These are phyloP conservation scores for Agonopterix heracliana DNA, from an alignment of 2,888 invertebrate genomes.

Conservation along the genomic window DNA sequence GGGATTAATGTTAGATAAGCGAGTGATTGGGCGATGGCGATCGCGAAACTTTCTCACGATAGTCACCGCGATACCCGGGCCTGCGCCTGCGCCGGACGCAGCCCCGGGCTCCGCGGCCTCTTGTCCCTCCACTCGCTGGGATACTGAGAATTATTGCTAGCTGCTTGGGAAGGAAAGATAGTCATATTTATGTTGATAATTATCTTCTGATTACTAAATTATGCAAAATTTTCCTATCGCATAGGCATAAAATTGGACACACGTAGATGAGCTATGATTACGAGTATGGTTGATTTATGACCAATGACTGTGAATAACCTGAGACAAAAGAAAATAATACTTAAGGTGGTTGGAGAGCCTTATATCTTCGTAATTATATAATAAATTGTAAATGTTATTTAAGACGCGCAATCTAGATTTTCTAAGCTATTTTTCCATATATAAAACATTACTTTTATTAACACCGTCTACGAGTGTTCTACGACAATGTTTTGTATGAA, in stretches of 20 bases:
- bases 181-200: neutral
- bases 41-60: slow-evolving; percentile 68
- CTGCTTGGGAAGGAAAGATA: no score
- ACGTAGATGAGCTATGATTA: neutral
- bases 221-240: neutral
- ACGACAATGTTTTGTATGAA: no score
- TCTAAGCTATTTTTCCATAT: no score
- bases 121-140: neutral
- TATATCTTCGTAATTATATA: no score
- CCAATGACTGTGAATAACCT: no score
- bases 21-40: slow-evolving; percentile 40
- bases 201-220: neutral
- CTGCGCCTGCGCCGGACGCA: slow-evolving; percentile 3
- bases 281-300: no score
- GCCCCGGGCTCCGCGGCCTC: neutral
- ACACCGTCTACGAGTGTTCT: no score
- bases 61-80: slow-evolving; percentile 33
- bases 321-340: no score
- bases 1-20: slow-evolving; percentile 50
- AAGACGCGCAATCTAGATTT: no score
- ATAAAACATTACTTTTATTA: no score
- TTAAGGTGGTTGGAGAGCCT: no score
- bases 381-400: no score
- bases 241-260: neutral
- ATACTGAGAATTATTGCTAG: slow-evolving; percentile 2